phyloP scores from a whole-genome alignment of 2,888 invertebrate species.

The Latrodectus hesperus region DNA sequence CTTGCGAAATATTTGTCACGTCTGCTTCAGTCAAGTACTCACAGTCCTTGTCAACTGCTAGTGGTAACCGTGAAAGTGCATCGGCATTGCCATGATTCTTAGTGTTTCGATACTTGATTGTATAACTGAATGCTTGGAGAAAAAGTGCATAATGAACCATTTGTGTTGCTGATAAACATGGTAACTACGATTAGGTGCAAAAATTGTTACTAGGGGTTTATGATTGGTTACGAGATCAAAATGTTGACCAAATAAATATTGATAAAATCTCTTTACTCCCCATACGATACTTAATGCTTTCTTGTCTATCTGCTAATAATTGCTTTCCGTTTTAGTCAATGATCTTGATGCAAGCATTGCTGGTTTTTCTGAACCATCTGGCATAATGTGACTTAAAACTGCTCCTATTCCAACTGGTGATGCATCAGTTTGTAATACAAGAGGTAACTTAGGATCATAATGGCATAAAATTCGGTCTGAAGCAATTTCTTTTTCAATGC shows the following conservation, averaged over 20 bases:
- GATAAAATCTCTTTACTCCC: constrained; percentile 73
- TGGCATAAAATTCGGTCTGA: constrained; percentile 70
- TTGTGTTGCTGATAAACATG: constrained; percentile 52
- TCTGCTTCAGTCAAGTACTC: constrained; percentile 55
- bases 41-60: constrained; percentile 49
- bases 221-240: no score
- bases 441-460: constrained; percentile 71
- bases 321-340: constrained; percentile 72
- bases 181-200: no score
- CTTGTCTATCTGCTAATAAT: constrained; percentile 74
- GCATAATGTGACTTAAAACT: constrained; percentile 73
- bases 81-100: constrained; percentile 53
- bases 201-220: no score
- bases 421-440: constrained; percentile 73
- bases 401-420: constrained; percentile 73
- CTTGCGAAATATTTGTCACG: constrained; percentile 52
- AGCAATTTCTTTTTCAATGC: constrained; percentile 30
- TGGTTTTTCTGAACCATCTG: constrained; percentile 74
- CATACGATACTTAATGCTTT: constrained; percentile 73
- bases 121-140: constrained; percentile 55
- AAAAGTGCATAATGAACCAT: constrained; percentile 56
- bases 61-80: constrained; percentile 55
- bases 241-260: no score
- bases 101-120: constrained; percentile 55
- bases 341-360: constrained; percentile 75